phyloP scores from a whole-genome alignment of 2,888 invertebrate species.

The Sarcophaga rosellei region DNA sequence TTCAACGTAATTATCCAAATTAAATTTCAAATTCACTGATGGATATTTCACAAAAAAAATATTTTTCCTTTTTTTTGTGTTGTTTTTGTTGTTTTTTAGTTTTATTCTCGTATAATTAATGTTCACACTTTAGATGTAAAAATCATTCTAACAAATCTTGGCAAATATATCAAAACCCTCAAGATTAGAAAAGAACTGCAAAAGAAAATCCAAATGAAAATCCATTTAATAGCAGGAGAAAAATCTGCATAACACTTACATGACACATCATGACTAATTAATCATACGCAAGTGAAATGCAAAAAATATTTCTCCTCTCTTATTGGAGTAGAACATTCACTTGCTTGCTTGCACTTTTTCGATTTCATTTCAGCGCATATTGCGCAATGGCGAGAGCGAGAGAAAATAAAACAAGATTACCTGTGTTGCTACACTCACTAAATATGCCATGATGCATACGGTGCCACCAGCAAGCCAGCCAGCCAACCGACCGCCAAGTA shows the following conservation, averaged over 20 bases:
- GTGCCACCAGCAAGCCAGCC: too few relatives aligned
- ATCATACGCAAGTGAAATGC: slow-evolving; percentile 51
- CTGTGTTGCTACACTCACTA: slow-evolving; percentile 27
- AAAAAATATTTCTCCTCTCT: slow-evolving; percentile 6
- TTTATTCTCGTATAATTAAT: slow-evolving; percentile 46
- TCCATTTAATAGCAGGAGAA: slow-evolving; percentile 4
- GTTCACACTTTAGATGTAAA: slow-evolving; percentile 56
- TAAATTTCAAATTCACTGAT: background rate
- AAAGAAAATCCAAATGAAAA: background rate
- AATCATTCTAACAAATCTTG: slow-evolving; percentile 58
- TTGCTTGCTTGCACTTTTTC: background rate
- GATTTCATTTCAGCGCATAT: background rate
- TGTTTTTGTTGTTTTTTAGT: background rate
- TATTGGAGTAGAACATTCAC: slow-evolving; percentile 22
- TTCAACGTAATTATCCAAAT: slow-evolving; percentile 14
- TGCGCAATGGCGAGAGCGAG: background rate
- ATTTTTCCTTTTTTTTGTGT: too few relatives aligned
- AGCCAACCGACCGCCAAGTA: background rate
- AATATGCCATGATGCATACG: too few relatives aligned
- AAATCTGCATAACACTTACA: slow-evolving; percentile 55
- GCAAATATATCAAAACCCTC: slow-evolving; percentile 55
- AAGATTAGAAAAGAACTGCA: background rate
- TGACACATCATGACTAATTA: slow-evolving; percentile 61
- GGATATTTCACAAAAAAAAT: too few relatives aligned
- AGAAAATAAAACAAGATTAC: slow-evolving; percentile 43